These are phyloP conservation scores for Acleris sparsana DNA, from an alignment of 2,888 invertebrate species.

Conservation along the genomic window DNA sequence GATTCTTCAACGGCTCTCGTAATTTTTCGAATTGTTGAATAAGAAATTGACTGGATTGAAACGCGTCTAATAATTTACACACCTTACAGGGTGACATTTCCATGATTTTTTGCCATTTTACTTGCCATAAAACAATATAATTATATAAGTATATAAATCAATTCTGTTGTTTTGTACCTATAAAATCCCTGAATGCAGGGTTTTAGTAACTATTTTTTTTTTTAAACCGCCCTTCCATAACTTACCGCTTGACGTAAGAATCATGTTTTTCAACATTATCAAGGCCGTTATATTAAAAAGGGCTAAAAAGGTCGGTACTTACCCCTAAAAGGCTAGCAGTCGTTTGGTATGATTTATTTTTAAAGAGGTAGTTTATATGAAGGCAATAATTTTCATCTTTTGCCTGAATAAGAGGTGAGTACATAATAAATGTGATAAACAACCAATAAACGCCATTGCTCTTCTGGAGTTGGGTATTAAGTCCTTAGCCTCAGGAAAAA, in stretches of 20 bases:
- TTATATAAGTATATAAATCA: too few species aligned
- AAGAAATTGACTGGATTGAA: too few species aligned
- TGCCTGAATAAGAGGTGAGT: constrained; percentile 18
- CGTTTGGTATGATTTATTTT: constrained; percentile 31
- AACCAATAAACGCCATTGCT: constrained; percentile 20
- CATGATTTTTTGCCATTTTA: too few species aligned
- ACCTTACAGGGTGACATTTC: too few species aligned
- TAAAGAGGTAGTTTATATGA: constrained; percentile 29
- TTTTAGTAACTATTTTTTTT: too few species aligned
- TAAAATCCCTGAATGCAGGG: too few species aligned
- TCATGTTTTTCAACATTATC: constrained; percentile 20
- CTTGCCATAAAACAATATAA: too few species aligned
- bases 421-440: constrained; percentile 33
- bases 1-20: too few species aligned
- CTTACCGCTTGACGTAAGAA: background rate
- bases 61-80: too few species aligned
- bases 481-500: background rate
- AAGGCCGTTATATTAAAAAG: constrained; percentile 25
- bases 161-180: too few species aligned
- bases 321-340: constrained; percentile 24
- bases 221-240: background rate
- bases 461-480: background rate
- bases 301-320: constrained; percentile 31
- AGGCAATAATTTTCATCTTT: constrained; percentile 28
- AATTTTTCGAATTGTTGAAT: too few species aligned